Evolutionary conservation across 2,888 invertebrate genomes (phyloP).

Genomic region (Conus canariensis): DNA sequence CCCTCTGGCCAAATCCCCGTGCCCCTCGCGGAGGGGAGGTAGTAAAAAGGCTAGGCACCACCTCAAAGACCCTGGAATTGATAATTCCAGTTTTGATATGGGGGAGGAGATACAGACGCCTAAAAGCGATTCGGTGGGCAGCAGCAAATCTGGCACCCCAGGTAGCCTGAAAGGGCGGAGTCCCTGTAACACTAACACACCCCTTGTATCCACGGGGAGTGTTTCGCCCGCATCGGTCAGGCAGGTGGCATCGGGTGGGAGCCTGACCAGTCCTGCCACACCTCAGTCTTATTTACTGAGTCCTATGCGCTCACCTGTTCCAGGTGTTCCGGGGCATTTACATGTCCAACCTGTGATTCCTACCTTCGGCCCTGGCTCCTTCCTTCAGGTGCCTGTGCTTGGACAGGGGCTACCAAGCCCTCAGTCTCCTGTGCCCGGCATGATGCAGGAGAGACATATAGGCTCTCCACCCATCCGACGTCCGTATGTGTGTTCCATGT

Average conservation of each 20-base stretch:
- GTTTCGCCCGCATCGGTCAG: constrained; percentile 28
- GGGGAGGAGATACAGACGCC: constrained; percentile 52
- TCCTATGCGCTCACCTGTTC: constrained; percentile 1
- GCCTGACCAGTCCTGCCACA: constrained; percentile 39
- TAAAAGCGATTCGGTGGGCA: constrained; percentile 37
- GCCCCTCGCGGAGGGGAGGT: constrained; percentile 39
- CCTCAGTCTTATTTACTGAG: constrained; percentile 22
- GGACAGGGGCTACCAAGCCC: constrained; percentile 35
- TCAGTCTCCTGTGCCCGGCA: constrained; percentile 24
- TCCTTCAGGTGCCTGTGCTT: constrained; percentile 26
- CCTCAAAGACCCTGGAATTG: constrained; percentile 54
- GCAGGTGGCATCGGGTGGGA: constrained; percentile 36
- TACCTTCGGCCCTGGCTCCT: constrained; percentile 13
- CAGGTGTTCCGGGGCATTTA: constrained; percentile 10
- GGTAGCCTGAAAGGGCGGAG: constrained; percentile 27
- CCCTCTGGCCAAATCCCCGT: constrained; percentile 41
- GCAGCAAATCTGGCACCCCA: constrained; percentile 23
- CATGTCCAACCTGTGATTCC: neutral
- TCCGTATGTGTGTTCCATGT: constrained; percentile 44
- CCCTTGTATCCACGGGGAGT: neutral
- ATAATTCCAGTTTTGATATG: constrained; percentile 60
- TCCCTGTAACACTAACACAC: neutral
- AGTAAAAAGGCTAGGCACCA: constrained; percentile 36
- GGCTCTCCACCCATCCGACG: constrained; percentile 45
- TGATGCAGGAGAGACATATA: constrained; percentile 38